These are phyloP conservation scores for Semicossyphus pulcher DNA, from an alignment of 2,113 vertebrate genomes.

Conservation along the genomic window DNA sequence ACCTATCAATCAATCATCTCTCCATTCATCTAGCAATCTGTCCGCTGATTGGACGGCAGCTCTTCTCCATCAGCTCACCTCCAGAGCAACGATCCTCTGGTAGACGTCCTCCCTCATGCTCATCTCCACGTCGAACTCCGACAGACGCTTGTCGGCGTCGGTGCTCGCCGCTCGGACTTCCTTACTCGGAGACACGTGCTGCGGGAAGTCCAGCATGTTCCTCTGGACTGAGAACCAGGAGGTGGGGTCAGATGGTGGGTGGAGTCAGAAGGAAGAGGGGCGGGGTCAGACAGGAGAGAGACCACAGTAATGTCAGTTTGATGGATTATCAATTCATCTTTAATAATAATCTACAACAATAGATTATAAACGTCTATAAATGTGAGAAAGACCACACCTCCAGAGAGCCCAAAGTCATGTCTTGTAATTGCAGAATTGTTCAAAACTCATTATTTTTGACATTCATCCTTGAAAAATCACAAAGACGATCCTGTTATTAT, in stretches of 20 bases:
- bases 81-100: constrained; percentile 90
- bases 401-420: too few species aligned
- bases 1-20: too few species aligned
- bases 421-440: too few species aligned
- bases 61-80: constrained; percentile 79
- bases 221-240: constrained; percentile 84
- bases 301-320: background rate
- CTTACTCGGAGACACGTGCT: constrained; percentile 92
- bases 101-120: constrained; percentile 98
- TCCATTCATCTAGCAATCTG: background rate
- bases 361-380: too few species aligned
- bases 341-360: too few species aligned
- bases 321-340: too few species aligned
- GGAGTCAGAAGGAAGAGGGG: background rate
- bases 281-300: background rate
- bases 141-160: constrained; percentile 93
- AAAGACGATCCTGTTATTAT: too few species aligned
- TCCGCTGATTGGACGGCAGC: background rate
- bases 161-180: constrained; percentile 92
- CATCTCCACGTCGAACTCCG: constrained; percentile 98
- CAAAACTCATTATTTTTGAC: too few species aligned
- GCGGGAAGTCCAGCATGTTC: constrained; percentile 96
- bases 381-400: too few species aligned
- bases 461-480: too few species aligned
- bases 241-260: background rate